Conservation (phyloP, 2,797 vertebrate genomes). For the Anguilla anguilla region DNA sequence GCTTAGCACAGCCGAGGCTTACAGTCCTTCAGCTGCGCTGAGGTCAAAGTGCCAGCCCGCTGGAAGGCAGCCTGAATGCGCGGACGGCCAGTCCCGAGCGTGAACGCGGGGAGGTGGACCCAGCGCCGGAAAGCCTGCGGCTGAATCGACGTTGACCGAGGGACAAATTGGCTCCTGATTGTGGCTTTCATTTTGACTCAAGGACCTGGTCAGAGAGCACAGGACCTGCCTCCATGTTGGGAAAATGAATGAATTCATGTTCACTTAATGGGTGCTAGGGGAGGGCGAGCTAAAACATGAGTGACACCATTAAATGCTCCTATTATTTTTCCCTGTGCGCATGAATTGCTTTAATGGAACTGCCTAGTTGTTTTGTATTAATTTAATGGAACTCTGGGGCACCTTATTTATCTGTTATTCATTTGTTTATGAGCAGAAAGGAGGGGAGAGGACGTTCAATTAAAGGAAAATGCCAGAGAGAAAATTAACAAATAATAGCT, state of each 20-base stretch:
- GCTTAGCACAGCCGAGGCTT: conserved; percentile 32
- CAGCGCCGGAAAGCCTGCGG: background rate
- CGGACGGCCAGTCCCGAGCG: background rate
- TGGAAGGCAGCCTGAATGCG: background rate
- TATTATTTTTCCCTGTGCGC: background rate
- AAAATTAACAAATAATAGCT: too few relatives aligned
- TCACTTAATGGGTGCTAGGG: background rate
- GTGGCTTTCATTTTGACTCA: background rate
- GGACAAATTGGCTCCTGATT: background rate
- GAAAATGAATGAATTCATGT: background rate
- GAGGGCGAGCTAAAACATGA: background rate
- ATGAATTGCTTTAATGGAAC: background rate
- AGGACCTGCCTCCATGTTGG: background rate
- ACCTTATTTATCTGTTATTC: background rate
- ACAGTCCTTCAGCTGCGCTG: background rate
- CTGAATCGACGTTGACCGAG: background rate
- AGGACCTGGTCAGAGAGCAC: background rate
- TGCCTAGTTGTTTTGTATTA: background rate
- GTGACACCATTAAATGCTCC: background rate
- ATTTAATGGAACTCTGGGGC: too few relatives aligned
- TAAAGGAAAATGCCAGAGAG: background rate
- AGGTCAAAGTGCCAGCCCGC: background rate
- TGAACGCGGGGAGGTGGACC: background rate
- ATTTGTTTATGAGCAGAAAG: background rate
- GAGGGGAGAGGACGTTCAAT: background rate